Percentiles rank a stretch among this genome's conserved stretches.
These are phyloP conservation scores for Xiphorhynchus erythropygius DNA, from an alignment of 2,797 vertebrate species.

Conservation along the genomic window DNA sequence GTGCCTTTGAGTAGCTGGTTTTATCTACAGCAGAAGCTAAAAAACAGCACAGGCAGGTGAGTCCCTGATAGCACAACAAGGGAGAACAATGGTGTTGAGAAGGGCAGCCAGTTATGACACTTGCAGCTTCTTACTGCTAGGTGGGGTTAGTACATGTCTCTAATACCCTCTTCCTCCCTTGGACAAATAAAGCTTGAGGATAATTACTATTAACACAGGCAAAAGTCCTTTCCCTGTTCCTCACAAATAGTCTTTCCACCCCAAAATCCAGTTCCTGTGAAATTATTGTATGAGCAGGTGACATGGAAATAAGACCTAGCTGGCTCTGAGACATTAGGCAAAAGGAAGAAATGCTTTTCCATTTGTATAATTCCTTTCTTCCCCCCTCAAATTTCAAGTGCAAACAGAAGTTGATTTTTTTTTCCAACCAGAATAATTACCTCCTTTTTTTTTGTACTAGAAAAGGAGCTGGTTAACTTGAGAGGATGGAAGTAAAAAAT, in stretches of 20 bases:
- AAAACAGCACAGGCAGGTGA: background rate
- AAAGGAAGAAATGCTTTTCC: background rate
- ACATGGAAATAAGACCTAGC: background rate
- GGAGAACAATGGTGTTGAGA: background rate
- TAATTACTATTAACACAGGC: background rate
- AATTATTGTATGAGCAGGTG: background rate
- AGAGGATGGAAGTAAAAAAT: background rate
- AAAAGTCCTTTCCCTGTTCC: background rate
- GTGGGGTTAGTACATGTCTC: background rate
- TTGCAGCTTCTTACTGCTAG: background rate
- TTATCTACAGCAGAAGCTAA: background rate
- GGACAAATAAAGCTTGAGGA: background rate
- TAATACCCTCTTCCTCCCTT: background rate
- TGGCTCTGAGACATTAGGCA: background rate
- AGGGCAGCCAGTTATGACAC: background rate
- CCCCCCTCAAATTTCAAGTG: background rate
- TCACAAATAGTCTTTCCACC: background rate
- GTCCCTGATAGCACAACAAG: background rate
- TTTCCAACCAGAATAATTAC: background rate
- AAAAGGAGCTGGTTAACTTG: background rate
- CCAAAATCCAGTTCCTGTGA: background rate
- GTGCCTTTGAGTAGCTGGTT: background rate
- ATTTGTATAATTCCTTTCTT: background rate
- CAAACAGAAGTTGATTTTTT: background rate
- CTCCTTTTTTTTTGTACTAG: background rate